Evolutionary conservation across 2,888 invertebrate species (phyloP), one percentile per base, ranked within the genome.

Genomic region (Drosophila borealis): DNA sequence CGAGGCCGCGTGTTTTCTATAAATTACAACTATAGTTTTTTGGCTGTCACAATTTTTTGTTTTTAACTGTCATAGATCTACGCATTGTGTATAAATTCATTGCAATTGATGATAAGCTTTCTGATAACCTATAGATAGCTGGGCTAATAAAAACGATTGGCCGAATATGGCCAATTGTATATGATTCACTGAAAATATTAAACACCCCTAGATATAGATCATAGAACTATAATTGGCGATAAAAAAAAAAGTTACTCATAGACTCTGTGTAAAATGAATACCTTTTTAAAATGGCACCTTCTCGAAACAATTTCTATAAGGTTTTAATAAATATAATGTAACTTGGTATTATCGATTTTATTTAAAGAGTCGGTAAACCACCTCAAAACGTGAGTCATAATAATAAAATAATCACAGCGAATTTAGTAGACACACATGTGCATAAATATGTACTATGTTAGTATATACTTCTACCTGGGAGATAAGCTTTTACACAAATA

Each of bases 1-100:
- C 34, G 45, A 9, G 10, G 36, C 44, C 41, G 17, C 48, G 46
- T 54, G 49, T 19, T 50, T 41, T 42, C 33, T 39, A 41, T 61
- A 78, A 64, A 51, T 69, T 63, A 44, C 39, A 19, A 39, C 14
- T 41, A 34, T 21, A 11, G 33, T 39, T 50, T 39, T 55, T 48
- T 9, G n/a, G 39, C n/a, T 51, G 19, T 10, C 25, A 56, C 25
- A 41, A n/a, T 29, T 56, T 21, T 41, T 8, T 29, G 8, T 8
- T 36, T 39, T 41, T 4, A 45, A 34, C 25, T 36, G 65, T 80
- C 60, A 81, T 78, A 72, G 65, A 65, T 46, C 54, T 55, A 50
- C 19, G 39, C 74, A 54, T 36, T 46, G 55, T 56, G 21, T 63
- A 63, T 62, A 48, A 68, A 55, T 55, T 68, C 42, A 21, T 36